Evolutionary conservation across 1,140 invertebrate species (phyloP).

Genomic region (Semibalanus balanoides): DNA sequence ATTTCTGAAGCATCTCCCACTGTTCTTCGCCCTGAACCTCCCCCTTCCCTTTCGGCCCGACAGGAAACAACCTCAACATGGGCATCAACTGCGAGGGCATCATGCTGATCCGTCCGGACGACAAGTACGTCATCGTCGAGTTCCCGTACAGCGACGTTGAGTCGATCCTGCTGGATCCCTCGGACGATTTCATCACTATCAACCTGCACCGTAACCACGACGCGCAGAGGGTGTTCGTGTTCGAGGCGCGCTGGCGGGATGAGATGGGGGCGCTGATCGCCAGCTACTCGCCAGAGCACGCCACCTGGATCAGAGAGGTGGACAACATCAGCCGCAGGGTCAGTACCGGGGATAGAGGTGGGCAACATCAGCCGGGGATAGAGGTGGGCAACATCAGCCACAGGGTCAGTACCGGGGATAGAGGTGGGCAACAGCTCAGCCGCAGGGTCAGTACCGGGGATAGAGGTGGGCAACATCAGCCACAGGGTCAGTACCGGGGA

Average conservation of each 20-base stretch:
- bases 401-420: too few species aligned
- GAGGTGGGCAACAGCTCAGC: too few species aligned
- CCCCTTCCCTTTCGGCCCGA: too few species aligned
- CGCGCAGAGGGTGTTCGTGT: slow-evolving; percentile 77
- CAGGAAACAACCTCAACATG: slow-evolving; percentile 46
- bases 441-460: too few species aligned
- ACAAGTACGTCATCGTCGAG: slow-evolving; percentile 76
- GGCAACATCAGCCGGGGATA: too few species aligned
- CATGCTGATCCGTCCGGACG: slow-evolving; percentile 70
- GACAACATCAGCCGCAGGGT: slow-evolving; percentile 28
- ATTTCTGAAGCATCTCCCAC: too few species aligned
- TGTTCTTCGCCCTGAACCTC: too few species aligned
- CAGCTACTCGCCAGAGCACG: slow-evolving; percentile 71
- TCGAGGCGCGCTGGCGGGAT: slow-evolving; percentile 73
- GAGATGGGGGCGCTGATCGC: slow-evolving; percentile 85
- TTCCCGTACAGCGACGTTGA: slow-evolving; percentile 77
- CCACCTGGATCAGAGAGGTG: slow-evolving; percentile 71
- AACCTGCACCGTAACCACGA: slow-evolving; percentile 46
- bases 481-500: too few species aligned
- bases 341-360: background rate
- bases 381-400: too few species aligned
- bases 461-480: too few species aligned
- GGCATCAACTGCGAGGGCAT: slow-evolving; percentile 86
- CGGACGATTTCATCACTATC: slow-evolving; percentile 80
- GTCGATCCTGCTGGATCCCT: slow-evolving; percentile 78